These are phyloP conservation scores for Andrena chrysosceles DNA, from an alignment of 2,888 invertebrate species.

Conservation along the genomic window DNA sequence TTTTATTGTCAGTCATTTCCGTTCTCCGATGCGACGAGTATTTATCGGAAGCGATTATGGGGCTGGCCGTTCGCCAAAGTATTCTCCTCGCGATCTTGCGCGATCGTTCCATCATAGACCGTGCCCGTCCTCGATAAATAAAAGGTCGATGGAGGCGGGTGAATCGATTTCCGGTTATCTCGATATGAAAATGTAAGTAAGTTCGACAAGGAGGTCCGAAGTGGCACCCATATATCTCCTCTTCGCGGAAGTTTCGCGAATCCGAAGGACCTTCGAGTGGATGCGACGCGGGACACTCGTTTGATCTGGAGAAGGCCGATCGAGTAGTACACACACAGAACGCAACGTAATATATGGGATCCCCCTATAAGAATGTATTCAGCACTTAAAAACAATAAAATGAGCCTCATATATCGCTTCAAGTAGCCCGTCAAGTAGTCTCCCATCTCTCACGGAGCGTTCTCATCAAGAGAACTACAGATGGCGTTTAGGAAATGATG, in stretches of 20 bases:
- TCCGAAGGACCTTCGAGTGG: not conserved
- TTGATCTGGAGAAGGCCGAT: not conserved
- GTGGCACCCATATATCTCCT: not conserved
- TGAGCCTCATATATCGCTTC: too few relatives aligned
- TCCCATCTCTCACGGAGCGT: too few relatives aligned
- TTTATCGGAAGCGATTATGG: constrained; percentile 58
- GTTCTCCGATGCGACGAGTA: constrained; percentile 23
- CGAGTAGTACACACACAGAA: not conserved
- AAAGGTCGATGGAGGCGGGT: not conserved
- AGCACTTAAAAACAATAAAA: too few relatives aligned
- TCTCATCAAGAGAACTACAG: too few relatives aligned
- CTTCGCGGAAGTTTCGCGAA: not conserved
- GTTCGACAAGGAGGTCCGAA: not conserved
- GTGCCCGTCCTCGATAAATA: constrained; percentile 19
- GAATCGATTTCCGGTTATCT: constrained; percentile 21
- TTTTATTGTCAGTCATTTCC: constrained; percentile 44
- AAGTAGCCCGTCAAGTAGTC: too few relatives aligned
- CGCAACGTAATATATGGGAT: too few relatives aligned
- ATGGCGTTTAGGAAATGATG: too few relatives aligned
- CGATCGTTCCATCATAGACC: constrained; percentile 20
- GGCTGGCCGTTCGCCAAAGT: constrained; percentile 44
- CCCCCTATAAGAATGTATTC: too few relatives aligned
- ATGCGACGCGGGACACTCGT: not conserved
- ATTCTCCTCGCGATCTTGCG: constrained; percentile 11
- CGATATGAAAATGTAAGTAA: constrained; percentile 26